These are phyloP conservation scores for Meghimatium bilineatum DNA, from an alignment of 2,888 invertebrate species.

Conservation along the genomic window DNA sequence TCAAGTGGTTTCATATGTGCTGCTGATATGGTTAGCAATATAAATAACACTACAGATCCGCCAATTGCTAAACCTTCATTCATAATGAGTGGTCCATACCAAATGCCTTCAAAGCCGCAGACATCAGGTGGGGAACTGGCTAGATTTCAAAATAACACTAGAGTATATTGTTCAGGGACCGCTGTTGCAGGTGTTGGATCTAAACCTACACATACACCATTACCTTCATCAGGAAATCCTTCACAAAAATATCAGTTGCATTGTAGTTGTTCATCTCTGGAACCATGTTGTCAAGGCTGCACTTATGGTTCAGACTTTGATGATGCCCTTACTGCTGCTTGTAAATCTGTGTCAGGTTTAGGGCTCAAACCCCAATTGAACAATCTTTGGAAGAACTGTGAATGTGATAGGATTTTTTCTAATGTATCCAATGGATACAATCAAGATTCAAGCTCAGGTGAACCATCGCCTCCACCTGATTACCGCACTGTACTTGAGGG, in stretches of 20 bases:
- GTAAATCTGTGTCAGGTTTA: background rate
- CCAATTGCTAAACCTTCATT: background rate
- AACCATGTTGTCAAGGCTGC: background rate
- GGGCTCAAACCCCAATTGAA: slow-evolving; percentile 38
- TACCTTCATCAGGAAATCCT: slow-evolving; percentile 15
- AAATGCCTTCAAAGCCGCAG: background rate
- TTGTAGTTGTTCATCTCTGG: slow-evolving; percentile 6
- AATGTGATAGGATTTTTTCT: slow-evolving; percentile 43
- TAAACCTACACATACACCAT: background rate
- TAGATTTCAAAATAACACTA: slow-evolving; percentile 5
- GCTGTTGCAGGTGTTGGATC: background rate
- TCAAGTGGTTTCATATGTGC: slow-evolving; percentile 4
- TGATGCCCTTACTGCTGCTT: slow-evolving; percentile 5
- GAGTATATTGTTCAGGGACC: slow-evolving; percentile 1
- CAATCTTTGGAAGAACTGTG: slow-evolving; percentile 53
- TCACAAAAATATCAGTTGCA: slow-evolving; percentile 9
- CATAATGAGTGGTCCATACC: background rate
- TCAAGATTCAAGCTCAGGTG: slow-evolving; percentile 45
- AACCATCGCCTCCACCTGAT: slow-evolving; percentile 61
- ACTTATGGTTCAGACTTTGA: background rate
- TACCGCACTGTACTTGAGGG: slow-evolving; percentile 68
- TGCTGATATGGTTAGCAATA: background rate
- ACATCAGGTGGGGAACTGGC: background rate
- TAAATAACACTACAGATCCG: background rate
- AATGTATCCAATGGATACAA: slow-evolving; percentile 60